These are phyloP conservation scores for Brenthis ino DNA, from an alignment of 2,888 invertebrate genomes.

Conservation along the genomic window DNA sequence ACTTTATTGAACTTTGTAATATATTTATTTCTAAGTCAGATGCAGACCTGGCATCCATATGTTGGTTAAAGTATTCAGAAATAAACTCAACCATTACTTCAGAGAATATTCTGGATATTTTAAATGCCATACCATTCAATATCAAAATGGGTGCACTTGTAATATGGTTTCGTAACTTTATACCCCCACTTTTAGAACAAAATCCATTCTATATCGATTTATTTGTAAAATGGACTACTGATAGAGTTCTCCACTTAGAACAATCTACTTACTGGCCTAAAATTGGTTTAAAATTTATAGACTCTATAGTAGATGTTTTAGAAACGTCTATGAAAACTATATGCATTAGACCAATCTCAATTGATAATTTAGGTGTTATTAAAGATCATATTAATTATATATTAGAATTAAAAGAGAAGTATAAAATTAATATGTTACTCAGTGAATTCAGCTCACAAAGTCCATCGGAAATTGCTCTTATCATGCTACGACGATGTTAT, in stretches of 20 bases:
- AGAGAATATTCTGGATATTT: conserved; percentile 61
- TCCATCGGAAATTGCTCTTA: conserved; percentile 69
- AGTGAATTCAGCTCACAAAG: conserved; percentile 69
- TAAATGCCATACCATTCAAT: conserved; percentile 67
- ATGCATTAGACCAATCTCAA: conserved; percentile 66
- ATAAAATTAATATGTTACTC: conserved; percentile 72
- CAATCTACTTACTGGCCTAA: conserved; percentile 78
- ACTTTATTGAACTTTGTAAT: conserved; percentile 62
- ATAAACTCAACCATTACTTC: conserved; percentile 51
- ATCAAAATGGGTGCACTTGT: conserved; percentile 71
- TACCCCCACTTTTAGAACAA: conserved; percentile 66
- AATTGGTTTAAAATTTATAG: conserved; percentile 74
- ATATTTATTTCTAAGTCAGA: conserved; percentile 67
- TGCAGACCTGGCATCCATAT: conserved; percentile 73
- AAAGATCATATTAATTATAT: conserved; percentile 69
- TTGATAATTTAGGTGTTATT: conserved; percentile 70
- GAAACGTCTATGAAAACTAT: conserved; percentile 67
- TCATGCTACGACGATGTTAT: conserved; percentile 77
- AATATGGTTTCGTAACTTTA: conserved; percentile 74
- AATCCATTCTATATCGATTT: conserved; percentile 74
- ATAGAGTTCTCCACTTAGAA: conserved; percentile 71
- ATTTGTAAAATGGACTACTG: conserved; percentile 75
- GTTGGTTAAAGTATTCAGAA: conserved; percentile 74
- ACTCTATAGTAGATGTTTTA: conserved; percentile 63
- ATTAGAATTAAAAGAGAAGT: conserved; percentile 71